phyloP scores from a whole-genome alignment of 2,113 vertebrate species.

The Acrocephalus kingi region DNA sequence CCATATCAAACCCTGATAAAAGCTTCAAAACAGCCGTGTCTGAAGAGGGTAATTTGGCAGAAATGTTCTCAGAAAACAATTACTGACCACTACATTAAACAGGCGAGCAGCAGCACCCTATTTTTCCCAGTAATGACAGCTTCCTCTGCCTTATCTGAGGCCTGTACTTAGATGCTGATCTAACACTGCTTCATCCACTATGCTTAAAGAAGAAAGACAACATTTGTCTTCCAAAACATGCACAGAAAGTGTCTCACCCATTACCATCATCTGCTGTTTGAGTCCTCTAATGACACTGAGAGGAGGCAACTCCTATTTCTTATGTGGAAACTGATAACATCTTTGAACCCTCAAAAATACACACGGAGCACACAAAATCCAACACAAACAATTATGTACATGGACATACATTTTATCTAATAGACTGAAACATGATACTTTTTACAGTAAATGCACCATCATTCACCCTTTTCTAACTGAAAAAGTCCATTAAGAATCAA shows the following conservation, averaged over 20 bases:
- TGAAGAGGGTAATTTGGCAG: neutral
- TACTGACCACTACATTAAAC: neutral
- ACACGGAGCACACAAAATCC: accelerated
- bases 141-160: neutral
- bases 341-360: neutral
- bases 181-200: neutral
- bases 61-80: neutral
- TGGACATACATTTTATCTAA: neutral
- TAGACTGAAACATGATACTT: neutral
- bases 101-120: neutral
- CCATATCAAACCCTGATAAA: neutral
- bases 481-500: neutral
- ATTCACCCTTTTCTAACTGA: neutral
- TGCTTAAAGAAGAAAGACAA: neutral
- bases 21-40: neutral
- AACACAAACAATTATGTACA: neutral
- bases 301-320: neutral
- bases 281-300: neutral
- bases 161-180: neutral
- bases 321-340: neutral
- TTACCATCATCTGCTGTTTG: neutral
- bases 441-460: neutral
- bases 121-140: neutral
- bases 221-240: neutral
- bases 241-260: neutral